Base-by-base conservation (phyloP, 2,797 vertebrate genomes). In the Halcyon leucocephala region DNA sequence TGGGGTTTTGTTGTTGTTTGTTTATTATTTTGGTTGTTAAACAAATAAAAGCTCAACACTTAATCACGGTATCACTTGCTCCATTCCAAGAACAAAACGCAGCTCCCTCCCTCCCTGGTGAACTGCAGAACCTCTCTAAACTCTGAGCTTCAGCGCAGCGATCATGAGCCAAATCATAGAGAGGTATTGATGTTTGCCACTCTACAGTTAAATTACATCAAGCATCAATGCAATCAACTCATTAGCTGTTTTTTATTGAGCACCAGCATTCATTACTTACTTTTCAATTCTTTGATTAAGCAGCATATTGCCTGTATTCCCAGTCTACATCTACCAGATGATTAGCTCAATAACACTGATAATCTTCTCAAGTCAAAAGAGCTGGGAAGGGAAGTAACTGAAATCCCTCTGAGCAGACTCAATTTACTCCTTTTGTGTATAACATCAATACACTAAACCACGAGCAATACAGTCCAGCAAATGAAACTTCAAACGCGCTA, bases 211-310 rank as follows among this genome's bases (percentile, higher is more conserved):
- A 97, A 97, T 96, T 93, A 92, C 77, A 94, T 89, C 91, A 92
- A 94, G 95, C 89, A 94, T 96, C 97, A 95, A 97, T 96, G 93
- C 97, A 96, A 86, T 97, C 97, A 94, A 94, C 96, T 97, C 97
- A 97, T 97, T 97, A 97, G 96, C 90, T 25, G 85, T 51, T 89
- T 95, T 82, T 67, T 90, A 97, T 66, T 12, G 88, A 96, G 95
- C 89, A 88, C 88, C 94, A 58, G 33, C 78, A 77, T 72, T 94
- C 96, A 55, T 90, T 80, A 52, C 79, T 77, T 55, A 82, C 85
- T 90, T 94, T 74, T 83, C 73, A 62, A 28, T 93, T 93, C 96
- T 97, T 93, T 95, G 95, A 97, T 97, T 94, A 96, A 97, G 90
- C 94, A 80, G 60, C 44, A 17, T 91, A 49, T 41, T 82, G 94